phyloP scores from a whole-genome alignment of 2,797 vertebrate genomes.

The Myotis planiceps region DNA sequence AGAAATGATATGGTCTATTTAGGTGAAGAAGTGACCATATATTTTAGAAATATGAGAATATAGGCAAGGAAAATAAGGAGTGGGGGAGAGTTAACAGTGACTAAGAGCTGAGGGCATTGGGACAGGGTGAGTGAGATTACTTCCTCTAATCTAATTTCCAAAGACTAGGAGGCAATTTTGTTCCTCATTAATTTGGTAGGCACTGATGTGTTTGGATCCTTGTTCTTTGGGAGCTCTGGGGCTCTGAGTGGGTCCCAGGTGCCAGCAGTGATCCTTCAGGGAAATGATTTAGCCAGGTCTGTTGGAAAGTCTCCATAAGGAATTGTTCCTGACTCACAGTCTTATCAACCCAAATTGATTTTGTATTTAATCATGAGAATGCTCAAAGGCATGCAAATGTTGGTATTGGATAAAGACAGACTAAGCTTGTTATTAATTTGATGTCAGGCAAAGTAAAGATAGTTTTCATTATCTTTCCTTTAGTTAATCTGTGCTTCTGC shows the following conservation, averaged over 20 bases:
- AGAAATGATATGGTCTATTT: background rate
- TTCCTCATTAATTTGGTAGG: background rate
- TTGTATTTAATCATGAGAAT: background rate
- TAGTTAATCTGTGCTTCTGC: background rate
- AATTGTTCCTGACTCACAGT: background rate
- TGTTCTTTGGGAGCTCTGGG: background rate
- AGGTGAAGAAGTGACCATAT: background rate
- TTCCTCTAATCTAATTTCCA: background rate
- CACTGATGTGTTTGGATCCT: background rate
- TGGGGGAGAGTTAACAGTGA: accelerated
- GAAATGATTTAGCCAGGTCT: background rate
- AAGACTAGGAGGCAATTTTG: background rate
- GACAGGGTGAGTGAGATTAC: background rate
- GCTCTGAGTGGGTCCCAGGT: background rate
- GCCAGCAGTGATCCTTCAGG: background rate
- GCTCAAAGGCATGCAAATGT: background rate
- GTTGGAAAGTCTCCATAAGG: background rate
- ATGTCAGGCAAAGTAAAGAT: background rate
- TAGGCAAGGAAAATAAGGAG: background rate
- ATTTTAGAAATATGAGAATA: background rate
- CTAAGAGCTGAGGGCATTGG: background rate
- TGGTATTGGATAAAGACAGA: background rate
- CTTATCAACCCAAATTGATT: background rate
- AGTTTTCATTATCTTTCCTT: conserved; percentile 28
- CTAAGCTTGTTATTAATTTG: conserved; percentile 18